Evolutionary conservation across 2,113 vertebrate species (phyloP).

Genomic region (Sporophila hypoxantha): DNA sequence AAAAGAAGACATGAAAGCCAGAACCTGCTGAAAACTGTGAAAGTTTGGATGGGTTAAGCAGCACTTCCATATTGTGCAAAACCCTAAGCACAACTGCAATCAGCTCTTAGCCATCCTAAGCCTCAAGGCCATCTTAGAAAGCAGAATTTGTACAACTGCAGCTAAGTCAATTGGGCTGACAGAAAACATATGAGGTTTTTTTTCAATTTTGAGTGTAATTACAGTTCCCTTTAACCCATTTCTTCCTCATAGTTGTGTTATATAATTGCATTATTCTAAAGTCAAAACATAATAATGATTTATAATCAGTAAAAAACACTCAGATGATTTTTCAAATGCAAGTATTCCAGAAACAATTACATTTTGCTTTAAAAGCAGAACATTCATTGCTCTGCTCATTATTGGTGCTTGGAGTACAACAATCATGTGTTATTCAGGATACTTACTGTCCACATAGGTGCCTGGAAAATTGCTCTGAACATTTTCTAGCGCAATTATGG

Average conservation of each 20-base stretch:
- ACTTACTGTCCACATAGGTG: constrained; percentile 39
- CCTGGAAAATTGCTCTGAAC: constrained; percentile 29
- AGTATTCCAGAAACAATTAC: constrained; percentile 16
- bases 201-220: not conserved
- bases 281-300: constrained; percentile 2
- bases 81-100: not conserved
- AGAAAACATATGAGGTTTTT: not conserved
- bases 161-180: not conserved
- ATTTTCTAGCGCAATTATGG: constrained; percentile 39
- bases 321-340: not conserved
- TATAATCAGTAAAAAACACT: not conserved
- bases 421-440: constrained; percentile 42
- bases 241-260: not conserved
- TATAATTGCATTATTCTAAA: not conserved
- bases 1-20: not conserved
- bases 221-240: not conserved
- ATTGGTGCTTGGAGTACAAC: constrained; percentile 21
- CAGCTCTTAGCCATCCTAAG: not conserved
- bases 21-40: not conserved
- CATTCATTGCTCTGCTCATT: not conserved
- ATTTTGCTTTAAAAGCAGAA: constrained; percentile 25
- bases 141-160: not conserved
- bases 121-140: not conserved
- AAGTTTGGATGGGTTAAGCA: not conserved
- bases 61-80: not conserved